phyloP scores from a whole-genome alignment of 2,113 vertebrate species.

The Trematomus loennbergii region DNA sequence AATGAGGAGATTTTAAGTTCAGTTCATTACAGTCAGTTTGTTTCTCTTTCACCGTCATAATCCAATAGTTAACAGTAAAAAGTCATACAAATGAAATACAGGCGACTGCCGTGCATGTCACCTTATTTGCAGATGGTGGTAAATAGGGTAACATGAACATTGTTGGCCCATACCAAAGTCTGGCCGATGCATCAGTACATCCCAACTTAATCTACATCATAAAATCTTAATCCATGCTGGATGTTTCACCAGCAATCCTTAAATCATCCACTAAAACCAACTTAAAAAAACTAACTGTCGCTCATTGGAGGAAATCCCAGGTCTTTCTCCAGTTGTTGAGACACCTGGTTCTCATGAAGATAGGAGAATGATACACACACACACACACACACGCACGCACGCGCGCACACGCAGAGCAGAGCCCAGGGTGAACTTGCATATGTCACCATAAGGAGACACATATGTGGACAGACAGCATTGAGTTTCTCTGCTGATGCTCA shows the following conservation, averaged over 20 bases:
- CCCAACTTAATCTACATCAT: background rate
- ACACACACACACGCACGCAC: background rate
- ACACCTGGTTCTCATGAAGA: conserved; percentile 27
- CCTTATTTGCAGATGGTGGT: too few species aligned
- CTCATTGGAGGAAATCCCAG: background rate
- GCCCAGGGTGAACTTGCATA: conserved; percentile 24
- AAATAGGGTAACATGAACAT: too few species aligned
- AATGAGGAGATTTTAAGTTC: too few species aligned
- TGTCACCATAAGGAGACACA: conserved; percentile 43
- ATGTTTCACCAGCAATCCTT: background rate
- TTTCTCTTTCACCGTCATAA: too few species aligned
- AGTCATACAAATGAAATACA: too few species aligned
- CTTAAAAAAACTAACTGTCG: background rate
- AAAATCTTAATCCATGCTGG: background rate
- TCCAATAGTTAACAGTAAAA: too few species aligned
- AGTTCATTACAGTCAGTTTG: too few species aligned
- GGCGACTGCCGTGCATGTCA: too few species aligned
- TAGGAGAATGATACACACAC: background rate
- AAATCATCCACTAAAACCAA: background rate
- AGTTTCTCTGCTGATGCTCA: conserved; percentile 33
- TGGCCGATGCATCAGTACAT: too few species aligned
- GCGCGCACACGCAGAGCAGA: background rate
- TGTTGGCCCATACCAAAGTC: too few species aligned
- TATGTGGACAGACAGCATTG: conserved; percentile 31
- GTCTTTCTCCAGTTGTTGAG: background rate